Conservation (phyloP, 1,140 invertebrate genomes). For the Drosophila orosa region DNA sequence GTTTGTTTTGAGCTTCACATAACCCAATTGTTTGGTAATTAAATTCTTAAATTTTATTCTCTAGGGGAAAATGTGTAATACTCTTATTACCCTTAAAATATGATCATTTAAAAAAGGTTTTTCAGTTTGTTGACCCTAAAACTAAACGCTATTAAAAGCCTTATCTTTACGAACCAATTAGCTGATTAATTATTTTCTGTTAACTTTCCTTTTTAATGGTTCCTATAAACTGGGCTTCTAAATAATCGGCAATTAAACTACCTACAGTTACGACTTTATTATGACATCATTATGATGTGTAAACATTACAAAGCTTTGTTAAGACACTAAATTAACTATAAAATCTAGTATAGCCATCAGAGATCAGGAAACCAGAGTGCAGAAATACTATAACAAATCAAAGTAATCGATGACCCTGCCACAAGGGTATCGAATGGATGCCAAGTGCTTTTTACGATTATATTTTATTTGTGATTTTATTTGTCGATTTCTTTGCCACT, state of each 20-base stretch:
- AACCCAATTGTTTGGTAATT: neutral
- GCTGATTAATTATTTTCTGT: constrained; percentile 12
- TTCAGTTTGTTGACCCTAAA: neutral
- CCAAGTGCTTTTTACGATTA: constrained; percentile 56
- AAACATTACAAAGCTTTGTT: neutral
- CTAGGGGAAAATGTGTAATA: neutral
- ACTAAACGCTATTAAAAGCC: neutral
- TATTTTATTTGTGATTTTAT: constrained; percentile 43
- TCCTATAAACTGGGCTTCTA: neutral
- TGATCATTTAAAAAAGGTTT: neutral
- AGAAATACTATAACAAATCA: constrained; percentile 15
- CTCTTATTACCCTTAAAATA: neutral
- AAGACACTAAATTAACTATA: neutral
- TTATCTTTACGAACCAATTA: constrained; percentile 7
- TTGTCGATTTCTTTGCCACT: constrained; percentile 33
- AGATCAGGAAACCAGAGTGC: constrained; percentile 9
- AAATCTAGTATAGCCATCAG: neutral
- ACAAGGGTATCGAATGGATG: constrained; percentile 63
- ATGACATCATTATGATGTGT: neutral
- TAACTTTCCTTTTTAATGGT: constrained; percentile 9
- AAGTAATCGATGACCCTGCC: constrained; percentile 33
- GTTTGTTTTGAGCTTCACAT: neutral
- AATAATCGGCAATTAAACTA: constrained; percentile 1
- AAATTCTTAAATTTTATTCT: neutral
- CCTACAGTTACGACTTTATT: constrained; percentile 10